Conservation (phyloP, 1,140 invertebrate species). For the Microplitis demolitor region DNA sequence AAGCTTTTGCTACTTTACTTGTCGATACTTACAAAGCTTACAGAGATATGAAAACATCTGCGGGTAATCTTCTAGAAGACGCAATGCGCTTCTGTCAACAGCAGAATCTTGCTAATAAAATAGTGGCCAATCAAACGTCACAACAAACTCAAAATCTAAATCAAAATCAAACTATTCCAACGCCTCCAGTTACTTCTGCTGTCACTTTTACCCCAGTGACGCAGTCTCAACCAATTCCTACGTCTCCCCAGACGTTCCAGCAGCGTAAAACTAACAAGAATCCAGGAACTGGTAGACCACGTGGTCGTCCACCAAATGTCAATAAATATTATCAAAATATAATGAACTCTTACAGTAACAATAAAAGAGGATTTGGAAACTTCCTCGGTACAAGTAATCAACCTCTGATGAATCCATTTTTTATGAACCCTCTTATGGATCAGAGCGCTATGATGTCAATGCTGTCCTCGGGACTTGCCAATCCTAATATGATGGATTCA, state of each 20-base stretch:
- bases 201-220: conserved; percentile 1
- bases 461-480: conserved; percentile 40
- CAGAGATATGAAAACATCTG: conserved; percentile 52
- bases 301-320: conserved; percentile 53
- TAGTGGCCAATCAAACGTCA: conserved; percentile 28
- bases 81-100: conserved; percentile 52
- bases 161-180: neutral
- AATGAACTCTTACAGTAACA: conserved; percentile 47
- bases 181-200: neutral
- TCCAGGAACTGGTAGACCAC: conserved; percentile 44
- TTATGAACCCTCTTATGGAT: conserved; percentile 51
- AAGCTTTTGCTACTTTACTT: conserved; percentile 63
- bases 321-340: conserved; percentile 52
- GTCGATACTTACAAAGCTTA: conserved; percentile 67
- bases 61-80: conserved; percentile 48
- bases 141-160: neutral
- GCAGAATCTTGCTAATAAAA: conserved; percentile 45
- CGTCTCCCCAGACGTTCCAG: conserved; percentile 32
- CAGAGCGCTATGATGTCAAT: conserved; percentile 51
- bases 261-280: conserved; percentile 36
- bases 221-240: conserved; percentile 30
- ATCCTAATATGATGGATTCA: conserved; percentile 48
- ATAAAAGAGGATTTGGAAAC: conserved; percentile 40
- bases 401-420: conserved; percentile 50
- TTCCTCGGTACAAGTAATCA: conserved; percentile 45